Evolutionary conservation across 2,113 vertebrate species (phyloP).

Genomic region (Rhinopomastus cyanomelas): DNA sequence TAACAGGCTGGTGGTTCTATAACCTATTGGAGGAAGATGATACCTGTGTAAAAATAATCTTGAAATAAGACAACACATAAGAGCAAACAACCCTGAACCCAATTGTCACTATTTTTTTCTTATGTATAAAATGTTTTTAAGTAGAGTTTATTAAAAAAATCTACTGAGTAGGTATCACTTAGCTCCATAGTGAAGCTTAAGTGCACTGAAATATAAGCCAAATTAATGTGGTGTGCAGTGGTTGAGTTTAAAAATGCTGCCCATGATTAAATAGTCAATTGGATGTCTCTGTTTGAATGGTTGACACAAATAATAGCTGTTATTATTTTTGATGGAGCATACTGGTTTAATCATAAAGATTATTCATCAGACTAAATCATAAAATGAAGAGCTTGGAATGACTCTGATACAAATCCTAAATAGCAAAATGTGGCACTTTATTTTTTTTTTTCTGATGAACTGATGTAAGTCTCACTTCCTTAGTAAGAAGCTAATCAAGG

Average conservation of each 20-base stretch:
- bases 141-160: neutral
- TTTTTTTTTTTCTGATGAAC: neutral
- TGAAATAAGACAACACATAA: neutral
- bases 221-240: neutral
- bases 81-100: neutral
- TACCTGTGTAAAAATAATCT: neutral
- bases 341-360: neutral
- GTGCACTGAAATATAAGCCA: neutral
- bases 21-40: neutral
- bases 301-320: neutral
- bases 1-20: neutral
- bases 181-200: neutral
- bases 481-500: constrained; percentile 1
- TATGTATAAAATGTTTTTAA: neutral
- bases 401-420: neutral
- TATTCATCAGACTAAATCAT: neutral
- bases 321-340: neutral
- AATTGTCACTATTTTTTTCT: neutral
- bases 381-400: neutral
- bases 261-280: neutral
- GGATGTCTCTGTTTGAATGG: neutral
- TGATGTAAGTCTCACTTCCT: neutral
- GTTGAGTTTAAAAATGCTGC: neutral
- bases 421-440: neutral
- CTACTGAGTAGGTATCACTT: neutral